Base-by-base conservation (phyloP, 2,113 vertebrate genomes). In the Gallinago jamesoni region DNA sequence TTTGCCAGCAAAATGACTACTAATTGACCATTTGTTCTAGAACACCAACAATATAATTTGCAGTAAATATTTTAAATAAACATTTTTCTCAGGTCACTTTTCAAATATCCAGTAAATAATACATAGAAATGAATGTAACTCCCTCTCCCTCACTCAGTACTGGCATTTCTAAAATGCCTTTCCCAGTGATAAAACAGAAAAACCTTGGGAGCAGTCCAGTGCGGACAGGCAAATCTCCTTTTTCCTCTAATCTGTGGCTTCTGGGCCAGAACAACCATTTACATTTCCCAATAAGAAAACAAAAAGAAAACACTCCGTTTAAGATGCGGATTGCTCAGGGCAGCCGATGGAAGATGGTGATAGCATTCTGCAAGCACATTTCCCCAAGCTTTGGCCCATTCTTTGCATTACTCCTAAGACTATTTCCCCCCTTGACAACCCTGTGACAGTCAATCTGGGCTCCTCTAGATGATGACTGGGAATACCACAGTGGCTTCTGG, bases 111-210 rank as follows among this genome's bases (percentile, higher is more conserved):
- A 67, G 69, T 87, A 95, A 94, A 96, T 90, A 85, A 87, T 63
- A 79, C 22, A 12, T 68, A 84, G 33, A 96, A 94, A 81, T 45
- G 9, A 95, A 92, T 35, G 62, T 63, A 80, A 23, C 77, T 84
- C 60, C 68, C 47, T 89, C 68, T 72, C 85, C 47, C 56, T 92
- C 63, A 45, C 39, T 64, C 33, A 62, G 53, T 72, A 74, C 75
- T 50, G 76, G 67, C 75, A 96, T 94, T 96, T 96, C 89, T 86
- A 94, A 91, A 87, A 95, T 96, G 80, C 83, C 60, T 95, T 96
- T 90, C 52, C 73, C 56, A 66, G 57, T 60, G 94, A 92, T 96
- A 96, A 96, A 96, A 87, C 50, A 83, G 28, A 89, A 95, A 69
- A 95, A 63, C 67, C 53, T 87, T 94, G 89, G 77, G 94, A 91